A percentile compares a stretch with the other conserved stretches of the same genome.
These are phyloP conservation scores for Tokudaia muenninki DNA, from an alignment of 2,797 vertebrate species.

Conservation along the genomic window DNA sequence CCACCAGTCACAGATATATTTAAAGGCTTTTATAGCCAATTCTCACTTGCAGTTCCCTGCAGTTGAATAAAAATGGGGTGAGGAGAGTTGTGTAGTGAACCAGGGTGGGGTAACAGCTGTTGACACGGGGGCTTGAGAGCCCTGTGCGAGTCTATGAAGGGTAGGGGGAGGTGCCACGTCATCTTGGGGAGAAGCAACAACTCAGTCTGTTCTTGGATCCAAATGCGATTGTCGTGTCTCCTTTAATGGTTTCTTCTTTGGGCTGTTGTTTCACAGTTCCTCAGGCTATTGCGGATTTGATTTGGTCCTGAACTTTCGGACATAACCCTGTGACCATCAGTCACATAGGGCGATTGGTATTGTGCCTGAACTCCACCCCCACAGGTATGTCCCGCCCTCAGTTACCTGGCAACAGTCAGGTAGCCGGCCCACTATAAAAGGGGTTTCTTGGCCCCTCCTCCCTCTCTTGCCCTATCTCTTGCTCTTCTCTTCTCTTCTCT, in stretches of 20 bases:
- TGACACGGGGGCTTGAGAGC: not conserved
- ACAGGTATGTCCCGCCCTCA: no score
- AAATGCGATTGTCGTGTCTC: constrained; percentile 5
- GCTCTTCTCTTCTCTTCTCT: no score
- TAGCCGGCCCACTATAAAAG: no score
- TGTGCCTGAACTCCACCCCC: no score
- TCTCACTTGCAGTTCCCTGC: not conserved
- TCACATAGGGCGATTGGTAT: no score
- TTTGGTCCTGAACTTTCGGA: not conserved
- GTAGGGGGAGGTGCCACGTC: not conserved
- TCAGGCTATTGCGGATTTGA: not conserved
- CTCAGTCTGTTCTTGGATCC: constrained; percentile 20
- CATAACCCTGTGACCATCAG: no score
- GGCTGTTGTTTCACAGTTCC: constrained; percentile 30
- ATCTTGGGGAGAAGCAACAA: not conserved
- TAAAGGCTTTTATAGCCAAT: constrained; percentile 39
- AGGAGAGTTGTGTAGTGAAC: not conserved
- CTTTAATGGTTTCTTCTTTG: not conserved
- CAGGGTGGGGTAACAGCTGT: not conserved
- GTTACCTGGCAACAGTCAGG: no score
- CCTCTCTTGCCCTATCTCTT: no score
- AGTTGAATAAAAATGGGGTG: not conserved
- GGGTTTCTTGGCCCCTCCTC: no score
- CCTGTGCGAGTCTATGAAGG: not conserved
- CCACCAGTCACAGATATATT: not conserved